Conservation (phyloP, 2,113 vertebrate species). For the Hiodon tergisus region DNA sequence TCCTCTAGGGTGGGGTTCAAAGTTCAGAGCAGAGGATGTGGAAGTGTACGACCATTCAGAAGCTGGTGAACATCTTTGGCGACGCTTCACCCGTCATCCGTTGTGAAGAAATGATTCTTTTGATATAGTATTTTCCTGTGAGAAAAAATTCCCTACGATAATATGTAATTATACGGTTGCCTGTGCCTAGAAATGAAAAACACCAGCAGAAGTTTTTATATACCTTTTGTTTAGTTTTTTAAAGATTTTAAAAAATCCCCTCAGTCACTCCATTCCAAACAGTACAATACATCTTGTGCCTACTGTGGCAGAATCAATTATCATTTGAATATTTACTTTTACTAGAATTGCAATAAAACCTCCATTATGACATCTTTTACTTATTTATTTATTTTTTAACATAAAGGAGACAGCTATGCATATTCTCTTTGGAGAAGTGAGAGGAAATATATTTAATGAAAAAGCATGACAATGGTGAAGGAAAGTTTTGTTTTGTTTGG, state of each 20-base stretch:
- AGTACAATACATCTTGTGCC: conserved; percentile 68
- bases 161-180: conserved; percentile 63
- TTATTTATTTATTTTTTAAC: conserved; percentile 62
- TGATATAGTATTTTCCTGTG: conserved; percentile 39
- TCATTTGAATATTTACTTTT: conserved; percentile 56
- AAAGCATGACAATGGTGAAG: conserved; percentile 23
- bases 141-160: conserved; percentile 62
- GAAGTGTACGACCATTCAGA: no score
- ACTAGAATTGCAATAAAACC: conserved; percentile 77
- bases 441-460: conserved; percentile 29
- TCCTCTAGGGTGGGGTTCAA: neutral
- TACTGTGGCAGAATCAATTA: conserved; percentile 69
- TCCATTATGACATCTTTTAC: conserved; percentile 34
- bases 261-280: conserved; percentile 62
- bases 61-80: no score
- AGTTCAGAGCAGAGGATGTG: neutral
- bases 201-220: conserved; percentile 73
- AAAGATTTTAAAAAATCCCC: conserved; percentile 50
- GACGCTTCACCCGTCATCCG: conserved; percentile 40
- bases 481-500: conserved; percentile 47
- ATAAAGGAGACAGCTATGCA: conserved; percentile 76
- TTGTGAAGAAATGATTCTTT: conserved; percentile 30
- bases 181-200: conserved; percentile 77
- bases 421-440: conserved; percentile 71
- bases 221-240: conserved; percentile 61